A percentile compares a stretch with the other conserved stretches of the same genome.
phyloP scores from a whole-genome alignment of 1,140 invertebrate genomes.

The Ceratitis capitata region DNA sequence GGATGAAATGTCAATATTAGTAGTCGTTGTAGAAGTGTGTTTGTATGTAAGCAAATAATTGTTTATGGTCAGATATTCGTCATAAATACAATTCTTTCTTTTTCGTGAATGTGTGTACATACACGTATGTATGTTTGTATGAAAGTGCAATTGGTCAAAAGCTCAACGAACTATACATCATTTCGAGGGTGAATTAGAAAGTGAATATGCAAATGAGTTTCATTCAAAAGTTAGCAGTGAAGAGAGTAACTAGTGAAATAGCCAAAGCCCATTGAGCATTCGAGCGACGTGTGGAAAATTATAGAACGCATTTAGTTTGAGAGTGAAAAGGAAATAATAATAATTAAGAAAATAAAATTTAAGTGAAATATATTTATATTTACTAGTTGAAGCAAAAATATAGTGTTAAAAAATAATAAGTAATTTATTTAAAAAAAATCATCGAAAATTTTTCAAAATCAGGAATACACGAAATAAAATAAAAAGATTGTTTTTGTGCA shows the following conservation, averaged over 20 bases:
- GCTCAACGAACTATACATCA: background rate
- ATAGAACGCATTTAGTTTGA: background rate
- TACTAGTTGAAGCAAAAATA: no score
- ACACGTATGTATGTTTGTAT: background rate
- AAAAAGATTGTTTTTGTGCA: no score
- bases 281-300: background rate
- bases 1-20: background rate
- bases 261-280: no score
- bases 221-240: background rate
- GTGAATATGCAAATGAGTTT: background rate
- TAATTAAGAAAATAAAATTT: background rate
- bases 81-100: no score
- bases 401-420: no score
- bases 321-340: background rate
- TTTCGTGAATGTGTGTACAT: background rate
- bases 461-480: no score
- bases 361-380: no score
- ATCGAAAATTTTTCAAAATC: background rate
- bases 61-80: no score
- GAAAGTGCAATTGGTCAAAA: background rate
- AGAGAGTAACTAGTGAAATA: background rate
- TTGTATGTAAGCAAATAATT: background rate
- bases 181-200: background rate
- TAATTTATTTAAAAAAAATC: background rate
- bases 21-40: background rate